Percentiles rank a stretch among this genome's conserved stretches.
Conservation (phyloP, 2,888 invertebrate species). For the Celastrina argiolus region DNA sequence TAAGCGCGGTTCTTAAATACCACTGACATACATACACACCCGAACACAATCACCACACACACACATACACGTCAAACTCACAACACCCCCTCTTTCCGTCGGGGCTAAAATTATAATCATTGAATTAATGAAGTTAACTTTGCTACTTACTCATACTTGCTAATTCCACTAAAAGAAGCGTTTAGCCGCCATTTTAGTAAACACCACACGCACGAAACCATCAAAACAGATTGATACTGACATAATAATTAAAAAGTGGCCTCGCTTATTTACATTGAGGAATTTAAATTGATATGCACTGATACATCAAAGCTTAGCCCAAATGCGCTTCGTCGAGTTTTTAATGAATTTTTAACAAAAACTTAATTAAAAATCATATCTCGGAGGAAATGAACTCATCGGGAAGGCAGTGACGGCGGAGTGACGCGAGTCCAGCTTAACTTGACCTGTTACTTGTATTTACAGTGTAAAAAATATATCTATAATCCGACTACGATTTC, state of each 20-base stretch:
- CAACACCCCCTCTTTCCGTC: too few relatives aligned
- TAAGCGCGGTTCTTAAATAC: too few relatives aligned
- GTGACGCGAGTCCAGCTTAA: conserved; percentile 62
- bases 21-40: too few relatives aligned
- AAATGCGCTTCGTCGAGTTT: conserved; percentile 57
- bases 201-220: not conserved
- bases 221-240: conserved; percentile 12
- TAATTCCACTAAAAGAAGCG: too few relatives aligned
- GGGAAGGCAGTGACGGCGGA: conserved; percentile 71
- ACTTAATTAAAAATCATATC: conserved; percentile 78
- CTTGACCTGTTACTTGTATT: conserved; percentile 41
- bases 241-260: conserved; percentile 34
- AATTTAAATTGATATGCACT: conserved; percentile 51
- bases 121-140: too few relatives aligned
- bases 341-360: conserved; percentile 77
- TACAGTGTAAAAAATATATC: not conserved
- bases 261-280: conserved; percentile 44
- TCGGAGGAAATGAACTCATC: conserved; percentile 78
- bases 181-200: too few relatives aligned
- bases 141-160: too few relatives aligned
- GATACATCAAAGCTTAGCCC: conserved; percentile 40
- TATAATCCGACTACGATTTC: too few relatives aligned
- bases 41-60: too few relatives aligned
- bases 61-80: too few relatives aligned
- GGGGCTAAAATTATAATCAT: too few relatives aligned